Conservation (phyloP, 2,797 vertebrate genomes). For the Anabacerthia variegaticeps region DNA sequence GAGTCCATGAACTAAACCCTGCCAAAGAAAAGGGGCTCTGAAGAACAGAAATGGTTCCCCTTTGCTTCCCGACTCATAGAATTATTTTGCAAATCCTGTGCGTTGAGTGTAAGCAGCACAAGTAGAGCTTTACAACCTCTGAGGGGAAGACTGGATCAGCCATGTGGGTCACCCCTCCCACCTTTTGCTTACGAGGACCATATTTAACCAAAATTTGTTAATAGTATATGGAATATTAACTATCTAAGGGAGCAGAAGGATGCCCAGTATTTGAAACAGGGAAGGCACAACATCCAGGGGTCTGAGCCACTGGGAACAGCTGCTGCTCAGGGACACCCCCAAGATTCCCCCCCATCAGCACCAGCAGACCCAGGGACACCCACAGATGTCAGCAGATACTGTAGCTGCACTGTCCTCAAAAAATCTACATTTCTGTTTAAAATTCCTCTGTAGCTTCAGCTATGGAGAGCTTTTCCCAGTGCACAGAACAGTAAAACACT, state of each 20-base stretch:
- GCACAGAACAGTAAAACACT: neutral
- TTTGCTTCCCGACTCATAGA: neutral
- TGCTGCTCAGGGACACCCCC: neutral
- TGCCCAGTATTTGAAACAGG: neutral
- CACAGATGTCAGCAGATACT: neutral
- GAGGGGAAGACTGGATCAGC: neutral
- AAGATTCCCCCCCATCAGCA: fast-evolving
- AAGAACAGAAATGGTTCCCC: neutral
- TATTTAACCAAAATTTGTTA: fast-evolving
- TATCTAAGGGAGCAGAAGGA: neutral
- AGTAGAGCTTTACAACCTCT: neutral
- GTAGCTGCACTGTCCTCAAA: neutral
- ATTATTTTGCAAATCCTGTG: neutral
- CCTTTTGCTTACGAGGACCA: too few species aligned
- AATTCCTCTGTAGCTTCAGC: neutral
- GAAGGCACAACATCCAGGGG: too few species aligned
- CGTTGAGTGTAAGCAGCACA: neutral
- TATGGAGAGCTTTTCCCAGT: neutral
- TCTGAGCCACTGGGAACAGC: fast-evolving
- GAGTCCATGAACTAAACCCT: neutral
- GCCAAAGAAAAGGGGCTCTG: neutral
- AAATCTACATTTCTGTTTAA: neutral
- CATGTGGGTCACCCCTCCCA: fast-evolving
- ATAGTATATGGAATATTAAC: fast-evolving
- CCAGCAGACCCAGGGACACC: neutral